These are phyloP conservation scores for Tineola bisselliella DNA, from an alignment of 2,888 invertebrate genomes.

Conservation along the genomic window DNA sequence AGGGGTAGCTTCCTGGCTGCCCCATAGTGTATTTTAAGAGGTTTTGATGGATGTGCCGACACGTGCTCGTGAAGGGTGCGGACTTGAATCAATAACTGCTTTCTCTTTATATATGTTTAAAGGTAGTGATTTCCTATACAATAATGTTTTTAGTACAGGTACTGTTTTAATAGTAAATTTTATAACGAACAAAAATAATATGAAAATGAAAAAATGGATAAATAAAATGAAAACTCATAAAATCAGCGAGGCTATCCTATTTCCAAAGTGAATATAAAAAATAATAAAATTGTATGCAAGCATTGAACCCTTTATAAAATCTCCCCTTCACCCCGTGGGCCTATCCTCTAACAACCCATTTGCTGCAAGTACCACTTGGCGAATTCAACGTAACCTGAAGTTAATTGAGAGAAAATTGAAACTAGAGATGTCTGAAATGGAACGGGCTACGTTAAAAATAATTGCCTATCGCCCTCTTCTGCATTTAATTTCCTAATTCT, in stretches of 20 bases:
- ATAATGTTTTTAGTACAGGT: too few species aligned
- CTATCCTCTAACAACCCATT: conserved; percentile 35
- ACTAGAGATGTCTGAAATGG: conserved; percentile 24
- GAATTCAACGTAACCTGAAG: conserved; percentile 46
- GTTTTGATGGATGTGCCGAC: conserved; percentile 10
- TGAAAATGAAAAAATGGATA: too few species aligned
- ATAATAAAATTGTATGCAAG: neutral
- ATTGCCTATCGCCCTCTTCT: neutral
- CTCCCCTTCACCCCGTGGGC: neutral
- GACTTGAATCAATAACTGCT: conserved; percentile 4
- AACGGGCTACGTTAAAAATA: neutral
- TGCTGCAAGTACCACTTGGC: conserved; percentile 45
- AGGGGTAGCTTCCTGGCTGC: neutral
- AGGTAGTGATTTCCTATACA: too few species aligned
- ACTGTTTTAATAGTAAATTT: too few species aligned
- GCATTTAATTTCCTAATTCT: neutral
- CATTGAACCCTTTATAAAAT: conserved; percentile 11
- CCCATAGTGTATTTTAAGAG: conserved; percentile 2
- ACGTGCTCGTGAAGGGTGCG: conserved; percentile 9
- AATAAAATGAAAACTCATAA: neutral
- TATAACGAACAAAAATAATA: too few species aligned
- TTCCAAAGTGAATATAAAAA: conserved; percentile 18
- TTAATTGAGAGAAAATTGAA: conserved; percentile 52
- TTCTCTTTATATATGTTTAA: neutral
- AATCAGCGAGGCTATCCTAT: neutral